Evolutionary conservation across 2,888 invertebrate genomes (phyloP).

Genomic region (Dinocampus coccinellae): DNA sequence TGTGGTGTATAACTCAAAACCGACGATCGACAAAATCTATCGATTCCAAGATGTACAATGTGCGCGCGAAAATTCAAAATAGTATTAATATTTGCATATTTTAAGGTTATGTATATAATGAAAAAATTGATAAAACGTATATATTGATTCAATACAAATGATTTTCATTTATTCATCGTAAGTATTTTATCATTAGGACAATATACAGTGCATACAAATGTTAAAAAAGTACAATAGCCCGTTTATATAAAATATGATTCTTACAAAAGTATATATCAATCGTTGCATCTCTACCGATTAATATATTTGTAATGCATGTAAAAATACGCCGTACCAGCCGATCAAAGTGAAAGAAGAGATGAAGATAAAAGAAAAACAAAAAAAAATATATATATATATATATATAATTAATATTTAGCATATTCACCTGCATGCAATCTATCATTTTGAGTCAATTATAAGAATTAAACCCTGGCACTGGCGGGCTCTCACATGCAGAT

Average conservation of each 20-base stretch:
- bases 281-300: slow-evolving; percentile 40
- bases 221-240: slow-evolving; percentile 69
- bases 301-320: slow-evolving; percentile 50
- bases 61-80: slow-evolving; percentile 16
- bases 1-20: background rate
- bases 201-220: slow-evolving; percentile 63
- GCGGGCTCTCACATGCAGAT: slow-evolving; percentile 18
- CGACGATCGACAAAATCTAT: background rate
- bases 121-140: background rate
- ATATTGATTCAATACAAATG: slow-evolving; percentile 56
- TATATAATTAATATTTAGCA: background rate
- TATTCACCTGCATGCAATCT: background rate
- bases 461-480: background rate
- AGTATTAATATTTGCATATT: background rate
- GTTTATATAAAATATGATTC: slow-evolving; percentile 68
- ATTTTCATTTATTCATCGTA: slow-evolving; percentile 58
- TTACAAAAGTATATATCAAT: slow-evolving; percentile 62
- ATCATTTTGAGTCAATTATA: background rate
- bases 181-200: slow-evolving; percentile 63
- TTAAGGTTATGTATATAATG: background rate
- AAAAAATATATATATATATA: slow-evolving; percentile 1
- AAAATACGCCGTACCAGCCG: slow-evolving; percentile 44
- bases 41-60: background rate
- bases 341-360: background rate
- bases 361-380: background rate